These are phyloP conservation scores for Cartodere bifasciata DNA, from an alignment of 2,888 invertebrate species.

Conservation along the genomic window DNA sequence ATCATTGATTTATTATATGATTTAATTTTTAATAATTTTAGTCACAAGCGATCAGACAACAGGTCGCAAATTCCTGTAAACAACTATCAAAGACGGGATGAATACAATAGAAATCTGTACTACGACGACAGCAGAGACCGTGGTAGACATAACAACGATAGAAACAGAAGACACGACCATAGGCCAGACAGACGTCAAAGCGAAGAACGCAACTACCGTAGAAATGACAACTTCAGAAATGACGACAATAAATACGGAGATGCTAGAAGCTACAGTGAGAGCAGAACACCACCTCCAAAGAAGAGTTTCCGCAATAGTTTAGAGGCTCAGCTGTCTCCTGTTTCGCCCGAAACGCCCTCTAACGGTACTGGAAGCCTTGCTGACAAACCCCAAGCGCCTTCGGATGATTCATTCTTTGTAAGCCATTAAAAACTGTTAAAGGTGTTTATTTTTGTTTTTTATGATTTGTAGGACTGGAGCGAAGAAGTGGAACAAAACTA, in stretches of 20 bases:
- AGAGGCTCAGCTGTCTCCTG: slow-evolving; percentile 24
- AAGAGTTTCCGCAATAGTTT: slow-evolving; percentile 17
- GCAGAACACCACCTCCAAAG: slow-evolving; percentile 4
- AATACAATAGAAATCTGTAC: no score
- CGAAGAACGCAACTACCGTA: slow-evolving; percentile 10
- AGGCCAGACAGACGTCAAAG: slow-evolving; percentile 11
- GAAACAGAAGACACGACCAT: slow-evolving; percentile 11
- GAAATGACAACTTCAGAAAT: slow-evolving; percentile 13
- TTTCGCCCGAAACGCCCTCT: slow-evolving; percentile 19
- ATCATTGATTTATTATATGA: no score
- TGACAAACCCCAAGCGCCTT: slow-evolving; percentile 12
- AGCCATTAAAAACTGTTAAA: no score
- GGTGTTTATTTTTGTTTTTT: slow-evolving; percentile 4
- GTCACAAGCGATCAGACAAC: slow-evolving; percentile 9
- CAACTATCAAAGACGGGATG: no score
- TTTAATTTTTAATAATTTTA: no score
- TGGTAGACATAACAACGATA: slow-evolving; percentile 11
- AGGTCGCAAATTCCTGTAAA: no score
- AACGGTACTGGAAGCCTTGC: slow-evolving; percentile 9
- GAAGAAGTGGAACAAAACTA: slow-evolving; percentile 46
- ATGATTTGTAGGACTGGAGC: slow-evolving; percentile 41
- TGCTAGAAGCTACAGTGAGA: background rate
- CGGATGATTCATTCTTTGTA: slow-evolving; percentile 19
- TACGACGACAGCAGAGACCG: slow-evolving; percentile 11
- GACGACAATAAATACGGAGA: slow-evolving; percentile 12